These are phyloP conservation scores for Temnothorax unifasciatus DNA, from an alignment of 2,888 invertebrate genomes.

Conservation along the genomic window DNA sequence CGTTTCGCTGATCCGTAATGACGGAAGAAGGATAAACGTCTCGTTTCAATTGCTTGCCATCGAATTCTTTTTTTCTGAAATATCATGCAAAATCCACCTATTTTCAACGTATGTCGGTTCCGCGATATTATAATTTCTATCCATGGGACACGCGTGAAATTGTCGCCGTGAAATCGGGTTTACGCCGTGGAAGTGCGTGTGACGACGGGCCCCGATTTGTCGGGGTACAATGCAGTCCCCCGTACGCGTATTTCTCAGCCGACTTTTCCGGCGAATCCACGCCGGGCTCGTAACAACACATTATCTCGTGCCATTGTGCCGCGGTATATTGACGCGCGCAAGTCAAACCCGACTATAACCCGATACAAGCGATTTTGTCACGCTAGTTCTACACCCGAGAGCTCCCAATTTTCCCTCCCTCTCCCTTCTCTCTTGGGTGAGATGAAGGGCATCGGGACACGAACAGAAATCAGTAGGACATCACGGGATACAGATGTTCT, in stretches of 20 bases:
- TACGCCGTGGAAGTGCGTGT: constrained; percentile 11
- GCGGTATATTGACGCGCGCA: constrained; percentile 51
- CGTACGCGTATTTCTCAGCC: constrained; percentile 28
- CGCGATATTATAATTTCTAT: neutral
- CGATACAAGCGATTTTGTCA: constrained; percentile 51
- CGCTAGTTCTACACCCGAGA: constrained; percentile 55
- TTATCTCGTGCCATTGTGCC: constrained; percentile 63
- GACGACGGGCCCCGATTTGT: constrained; percentile 66
- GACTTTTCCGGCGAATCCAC: constrained; percentile 60
- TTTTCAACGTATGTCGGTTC: neutral
- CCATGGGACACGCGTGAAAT: constrained; percentile 22
- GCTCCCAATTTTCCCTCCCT: constrained; percentile 32
- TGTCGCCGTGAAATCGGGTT: constrained; percentile 25
- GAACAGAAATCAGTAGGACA: constrained; percentile 72
- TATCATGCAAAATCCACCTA: constrained; percentile 2
- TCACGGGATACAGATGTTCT: constrained; percentile 84
- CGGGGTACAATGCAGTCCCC: constrained; percentile 60
- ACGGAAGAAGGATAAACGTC: neutral
- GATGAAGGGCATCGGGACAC: constrained; percentile 55
- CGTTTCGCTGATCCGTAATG: neutral
- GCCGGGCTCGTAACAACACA: constrained; percentile 56
- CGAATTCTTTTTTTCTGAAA: neutral
- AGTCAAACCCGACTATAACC: constrained; percentile 56
- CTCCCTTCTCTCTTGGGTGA: constrained; percentile 37
- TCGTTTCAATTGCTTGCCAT: neutral